Evolutionary conservation across 2,888 invertebrate genomes (phyloP), one percentile per base, ranked within the genome.

Genomic region (Lithophane socia): DNA sequence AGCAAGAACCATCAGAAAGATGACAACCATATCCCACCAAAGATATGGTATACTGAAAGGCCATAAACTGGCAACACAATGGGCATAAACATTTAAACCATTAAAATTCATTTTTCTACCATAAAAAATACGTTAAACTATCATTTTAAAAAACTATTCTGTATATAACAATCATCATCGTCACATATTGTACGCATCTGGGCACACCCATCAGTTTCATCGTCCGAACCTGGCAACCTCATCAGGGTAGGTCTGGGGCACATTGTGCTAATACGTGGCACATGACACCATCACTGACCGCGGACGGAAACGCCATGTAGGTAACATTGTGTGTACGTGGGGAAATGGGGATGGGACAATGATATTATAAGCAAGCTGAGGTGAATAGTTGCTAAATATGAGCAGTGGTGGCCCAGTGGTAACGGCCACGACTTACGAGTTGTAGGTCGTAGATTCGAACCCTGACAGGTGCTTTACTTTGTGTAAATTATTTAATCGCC

Each of bases 201-300:
- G 44, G 29, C 18, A 54, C 54, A 24, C 16, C 8, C 65, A 83
- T 80, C 65, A 60, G 18, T 24, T 29, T 56, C 56, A 71, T 68
- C 42, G 1, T 18, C 29, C 65, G 0, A 37, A 42, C 84, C 87
- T 85, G 85, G 84, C 85, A 85, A 86, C 87, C 87, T 67, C 71
- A 73, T 54, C 21, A 77, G 77, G 47, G 21, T 84, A 86, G 84
- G 58, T 68, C 37, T 12, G 37, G 69, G 66, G 64, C 73, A 69
- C 42, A 37, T 13, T 21, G 86, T 86, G 75, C 72, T 83, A 52
- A 13, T 13, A 7, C 37, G 37, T 58, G 37, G 68, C 66, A 73
- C 66, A 37, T 9, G 87, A 84, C 85, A 87, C 85, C 87, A 84
- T 77, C 85, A 84, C 87, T 85, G 87, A 66, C 80, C n/a, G 66